Conservation (phyloP, 2,797 vertebrate species). For the Arctocebus calabarensis region DNA sequence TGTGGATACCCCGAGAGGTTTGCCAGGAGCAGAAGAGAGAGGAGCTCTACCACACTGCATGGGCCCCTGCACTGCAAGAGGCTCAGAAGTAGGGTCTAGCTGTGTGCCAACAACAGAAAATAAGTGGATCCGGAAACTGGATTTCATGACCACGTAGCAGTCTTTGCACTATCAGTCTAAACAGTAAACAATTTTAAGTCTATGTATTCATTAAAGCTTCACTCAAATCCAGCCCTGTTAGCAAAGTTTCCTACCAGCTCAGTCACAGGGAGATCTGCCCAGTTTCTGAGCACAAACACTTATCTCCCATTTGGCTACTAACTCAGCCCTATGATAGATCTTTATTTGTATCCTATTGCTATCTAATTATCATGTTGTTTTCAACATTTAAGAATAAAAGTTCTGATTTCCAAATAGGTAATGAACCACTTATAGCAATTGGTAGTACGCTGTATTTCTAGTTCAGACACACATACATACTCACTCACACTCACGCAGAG, state of each 20-base stretch:
- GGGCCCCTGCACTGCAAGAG: background rate
- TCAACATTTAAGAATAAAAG: background rate
- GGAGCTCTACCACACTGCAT: background rate
- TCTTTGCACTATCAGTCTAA: background rate
- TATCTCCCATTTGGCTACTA: background rate
- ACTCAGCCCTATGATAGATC: background rate
- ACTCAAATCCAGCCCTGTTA: background rate
- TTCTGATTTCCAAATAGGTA: background rate
- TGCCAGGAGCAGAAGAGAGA: background rate
- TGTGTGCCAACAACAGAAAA: background rate
- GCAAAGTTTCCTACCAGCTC: background rate
- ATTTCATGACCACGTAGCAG: constrained; percentile 28
- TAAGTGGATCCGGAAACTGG: background rate
- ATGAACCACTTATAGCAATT: background rate
- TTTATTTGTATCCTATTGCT: constrained; percentile 20
- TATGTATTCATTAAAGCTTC: background rate
- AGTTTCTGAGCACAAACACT: background rate
- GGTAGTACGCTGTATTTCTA: background rate
- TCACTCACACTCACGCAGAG: too few species aligned
- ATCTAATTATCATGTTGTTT: background rate
- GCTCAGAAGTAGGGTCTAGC: background rate
- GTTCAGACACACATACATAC: background rate
- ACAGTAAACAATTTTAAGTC: constrained; percentile 26
- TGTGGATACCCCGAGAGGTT: background rate
- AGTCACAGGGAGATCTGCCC: background rate